phyloP scores from a whole-genome alignment of 37 sponge, comb jelly and placozoan species.

The Chondrilla cf. caribensis region DNA sequence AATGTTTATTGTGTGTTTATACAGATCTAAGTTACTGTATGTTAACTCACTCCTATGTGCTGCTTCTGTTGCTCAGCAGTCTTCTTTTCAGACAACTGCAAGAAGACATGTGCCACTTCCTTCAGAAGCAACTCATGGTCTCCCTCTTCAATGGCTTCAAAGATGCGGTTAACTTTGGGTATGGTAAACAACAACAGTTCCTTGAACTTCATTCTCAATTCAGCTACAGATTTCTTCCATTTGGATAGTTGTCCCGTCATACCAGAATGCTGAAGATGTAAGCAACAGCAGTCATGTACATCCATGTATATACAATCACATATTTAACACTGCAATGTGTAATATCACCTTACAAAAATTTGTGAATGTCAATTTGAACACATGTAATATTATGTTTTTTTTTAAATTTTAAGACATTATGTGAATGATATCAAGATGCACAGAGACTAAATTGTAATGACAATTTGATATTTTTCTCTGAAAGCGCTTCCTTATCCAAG shows the following conservation, averaged over 20 bases:
- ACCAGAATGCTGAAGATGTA: no score
- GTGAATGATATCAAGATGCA: background rate
- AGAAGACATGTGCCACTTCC: background rate
- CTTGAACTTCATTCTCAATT: slow-evolving; percentile 35
- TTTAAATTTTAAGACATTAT: background rate
- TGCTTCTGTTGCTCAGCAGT: no score
- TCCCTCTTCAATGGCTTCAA: background rate
- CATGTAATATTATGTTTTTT: background rate
- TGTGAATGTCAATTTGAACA: background rate
- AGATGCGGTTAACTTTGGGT: slow-evolving; percentile 54
- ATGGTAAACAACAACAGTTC: slow-evolving; percentile 69
- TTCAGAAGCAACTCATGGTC: background rate
- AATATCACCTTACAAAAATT: background rate
- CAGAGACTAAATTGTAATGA: background rate
- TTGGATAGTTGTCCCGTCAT: slow-evolving; percentile 13
- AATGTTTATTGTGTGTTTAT: no score
- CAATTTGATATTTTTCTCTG: no score
- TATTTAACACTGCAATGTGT: background rate
- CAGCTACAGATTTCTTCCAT: slow-evolving; percentile 50
- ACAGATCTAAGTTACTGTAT: no score
- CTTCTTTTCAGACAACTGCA: background rate
- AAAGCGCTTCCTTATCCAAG: no score
- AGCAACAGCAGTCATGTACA: no score
- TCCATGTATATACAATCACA: background rate
- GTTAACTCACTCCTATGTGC: no score